Conservation (phyloP, 2,797 vertebrate genomes). For the Ficedula albicollis region DNA sequence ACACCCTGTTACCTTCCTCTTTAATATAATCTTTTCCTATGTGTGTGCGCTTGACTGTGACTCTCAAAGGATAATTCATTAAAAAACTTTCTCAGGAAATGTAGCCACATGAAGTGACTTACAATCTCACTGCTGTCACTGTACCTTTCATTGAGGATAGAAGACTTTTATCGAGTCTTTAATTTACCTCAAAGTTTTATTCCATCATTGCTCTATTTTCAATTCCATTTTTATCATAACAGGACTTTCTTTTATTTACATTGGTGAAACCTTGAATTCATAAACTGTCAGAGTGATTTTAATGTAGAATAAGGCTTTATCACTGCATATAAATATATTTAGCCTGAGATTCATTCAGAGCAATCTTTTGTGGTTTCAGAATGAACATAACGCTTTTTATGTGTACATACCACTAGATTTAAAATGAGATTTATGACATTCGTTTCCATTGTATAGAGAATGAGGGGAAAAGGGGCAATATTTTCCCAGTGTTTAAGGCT, state of each 20-base stretch:
- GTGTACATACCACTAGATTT: constrained; percentile 23
- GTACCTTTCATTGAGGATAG: not conserved
- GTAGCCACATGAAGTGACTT: not conserved
- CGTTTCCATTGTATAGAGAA: not conserved
- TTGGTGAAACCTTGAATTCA: constrained; percentile 38
- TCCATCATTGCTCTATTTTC: constrained; percentile 38
- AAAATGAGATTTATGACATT: constrained; percentile 41
- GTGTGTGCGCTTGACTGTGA: not conserved
- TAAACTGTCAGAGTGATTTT: constrained; percentile 41
- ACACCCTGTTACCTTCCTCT: not conserved
- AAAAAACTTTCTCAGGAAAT: constrained; percentile 18
- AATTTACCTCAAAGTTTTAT: constrained; percentile 51
- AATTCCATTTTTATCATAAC: constrained; percentile 37
- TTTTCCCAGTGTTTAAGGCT: not conserved
- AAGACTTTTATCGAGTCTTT: constrained; percentile 8
- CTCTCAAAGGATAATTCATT: constrained; percentile 30
- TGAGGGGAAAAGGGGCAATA: not conserved
- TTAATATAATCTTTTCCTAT: not conserved
- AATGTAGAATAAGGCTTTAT: constrained; percentile 50
- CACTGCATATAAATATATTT: constrained; percentile 57
- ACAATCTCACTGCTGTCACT: not conserved
- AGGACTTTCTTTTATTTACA: constrained; percentile 54
- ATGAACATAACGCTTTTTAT: constrained; percentile 21
- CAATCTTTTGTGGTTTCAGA: constrained; percentile 40
- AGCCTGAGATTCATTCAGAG: constrained; percentile 29